phyloP scores from a whole-genome alignment of 2,797 vertebrate genomes.

The Melanogrammus aeglefinus region DNA sequence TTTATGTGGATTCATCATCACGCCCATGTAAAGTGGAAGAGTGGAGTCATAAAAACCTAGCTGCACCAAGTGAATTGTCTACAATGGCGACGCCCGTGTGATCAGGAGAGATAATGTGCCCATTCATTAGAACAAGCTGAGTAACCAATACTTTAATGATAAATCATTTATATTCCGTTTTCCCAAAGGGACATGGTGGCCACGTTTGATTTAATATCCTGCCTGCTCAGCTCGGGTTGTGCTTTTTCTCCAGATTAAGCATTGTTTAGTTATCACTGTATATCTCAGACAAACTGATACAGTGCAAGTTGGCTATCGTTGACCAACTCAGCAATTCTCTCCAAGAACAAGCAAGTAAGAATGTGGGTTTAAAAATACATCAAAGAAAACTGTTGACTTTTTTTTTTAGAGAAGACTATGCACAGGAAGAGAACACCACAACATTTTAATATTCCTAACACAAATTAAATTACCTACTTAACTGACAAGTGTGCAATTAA shows the following conservation, averaged over 20 bases:
- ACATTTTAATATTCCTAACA: background rate
- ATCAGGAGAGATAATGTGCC: slow-evolving; percentile 5
- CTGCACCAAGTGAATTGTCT: background rate
- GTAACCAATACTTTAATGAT: slow-evolving; percentile 4
- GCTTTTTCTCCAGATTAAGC: slow-evolving; percentile 1
- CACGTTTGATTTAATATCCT: background rate
- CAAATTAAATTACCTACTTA: background rate
- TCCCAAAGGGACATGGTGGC: background rate
- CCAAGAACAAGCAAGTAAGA: background rate
- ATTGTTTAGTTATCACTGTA: background rate
- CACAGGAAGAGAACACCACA: background rate
- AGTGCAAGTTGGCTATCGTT: background rate
- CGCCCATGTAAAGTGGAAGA: background rate
- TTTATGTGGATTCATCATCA: background rate
- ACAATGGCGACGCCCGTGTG: background rate
- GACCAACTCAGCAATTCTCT: background rate
- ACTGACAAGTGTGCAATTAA: background rate
- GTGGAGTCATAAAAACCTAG: background rate
- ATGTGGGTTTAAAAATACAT: background rate
- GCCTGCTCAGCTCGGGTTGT: background rate
- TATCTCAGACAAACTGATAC: background rate
- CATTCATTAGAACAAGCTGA: background rate
- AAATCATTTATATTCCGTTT: background rate
- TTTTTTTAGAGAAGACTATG: background rate
- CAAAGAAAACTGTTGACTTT: background rate